Evolutionary conservation across 2,797 vertebrate species (phyloP).

Genomic region (Sparus aurata): DNA sequence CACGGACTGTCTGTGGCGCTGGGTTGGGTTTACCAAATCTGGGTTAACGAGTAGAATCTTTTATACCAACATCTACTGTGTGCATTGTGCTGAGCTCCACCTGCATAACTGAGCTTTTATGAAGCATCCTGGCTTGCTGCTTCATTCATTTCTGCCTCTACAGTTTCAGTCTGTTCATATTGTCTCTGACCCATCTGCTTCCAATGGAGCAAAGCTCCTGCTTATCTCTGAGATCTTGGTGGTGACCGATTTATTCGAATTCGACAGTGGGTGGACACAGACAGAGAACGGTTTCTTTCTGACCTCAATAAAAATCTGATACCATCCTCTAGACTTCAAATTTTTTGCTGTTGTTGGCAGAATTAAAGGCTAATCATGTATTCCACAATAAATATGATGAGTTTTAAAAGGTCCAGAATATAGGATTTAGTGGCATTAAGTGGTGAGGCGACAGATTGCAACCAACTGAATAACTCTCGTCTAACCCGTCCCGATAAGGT

Average conservation of each 20-base stretch:
- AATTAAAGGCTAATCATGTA: neutral
- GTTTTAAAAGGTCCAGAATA: neutral
- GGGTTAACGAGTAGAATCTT: neutral
- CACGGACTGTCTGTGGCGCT: conserved; percentile 23
- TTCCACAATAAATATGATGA: conserved; percentile 11
- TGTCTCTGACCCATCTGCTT: conserved; percentile 15
- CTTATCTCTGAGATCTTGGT: neutral
- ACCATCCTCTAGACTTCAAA: neutral
- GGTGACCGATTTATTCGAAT: conserved; percentile 5
- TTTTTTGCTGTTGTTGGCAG: neutral
- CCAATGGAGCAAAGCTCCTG: conserved; percentile 3
- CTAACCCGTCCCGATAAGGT: too few relatives aligned
- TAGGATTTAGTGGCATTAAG: too few relatives aligned
- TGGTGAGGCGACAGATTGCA: too few relatives aligned
- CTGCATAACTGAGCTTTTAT: neutral
- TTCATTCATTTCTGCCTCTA: neutral
- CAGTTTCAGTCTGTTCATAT: neutral
- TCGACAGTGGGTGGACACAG: conserved; percentile 12
- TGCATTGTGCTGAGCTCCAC: neutral
- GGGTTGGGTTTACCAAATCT: conserved; percentile 41
- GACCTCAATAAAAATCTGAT: neutral
- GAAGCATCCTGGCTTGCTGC: neutral
- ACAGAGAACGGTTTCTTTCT: neutral
- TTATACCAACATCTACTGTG: neutral
- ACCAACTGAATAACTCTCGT: too few relatives aligned